A percentile compares a stretch with the other conserved stretches of the same genome.
Evolutionary conservation across 1,140 invertebrate genomes (phyloP).

Genomic region (Calycopis cecrops): DNA sequence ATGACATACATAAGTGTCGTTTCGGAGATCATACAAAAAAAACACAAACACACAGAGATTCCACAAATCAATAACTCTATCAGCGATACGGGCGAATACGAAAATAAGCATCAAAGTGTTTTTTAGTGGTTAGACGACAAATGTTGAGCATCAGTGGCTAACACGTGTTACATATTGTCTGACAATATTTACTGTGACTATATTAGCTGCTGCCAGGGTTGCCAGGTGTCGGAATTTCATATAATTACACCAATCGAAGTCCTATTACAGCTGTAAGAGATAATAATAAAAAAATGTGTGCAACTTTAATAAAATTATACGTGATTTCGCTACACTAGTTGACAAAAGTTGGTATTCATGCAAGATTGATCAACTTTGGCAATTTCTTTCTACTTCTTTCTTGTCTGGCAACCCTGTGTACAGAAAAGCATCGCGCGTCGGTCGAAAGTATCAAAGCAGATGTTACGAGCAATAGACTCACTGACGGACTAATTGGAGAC

Average conservation of each 20-base stretch:
- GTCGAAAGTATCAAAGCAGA: slow-evolving; percentile 41
- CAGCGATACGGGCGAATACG: slow-evolving; percentile 59
- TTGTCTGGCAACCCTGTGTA: slow-evolving; percentile 2
- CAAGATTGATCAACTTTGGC: no score
- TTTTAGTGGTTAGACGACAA: slow-evolving; percentile 64
- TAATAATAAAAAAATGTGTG: no score
- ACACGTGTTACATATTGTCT: slow-evolving; percentile 70
- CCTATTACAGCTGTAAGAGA: no score
- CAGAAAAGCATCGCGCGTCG: not conserved
- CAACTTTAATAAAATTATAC: no score
- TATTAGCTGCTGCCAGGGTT: slow-evolving; percentile 52
- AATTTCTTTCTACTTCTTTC: no score
- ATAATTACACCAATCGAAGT: no score
- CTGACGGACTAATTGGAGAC: slow-evolving; percentile 47
- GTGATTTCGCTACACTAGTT: no score
- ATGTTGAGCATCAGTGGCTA: slow-evolving; percentile 59
- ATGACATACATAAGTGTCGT: slow-evolving; percentile 63
- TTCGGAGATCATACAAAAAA: slow-evolving; percentile 48
- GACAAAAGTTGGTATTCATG: no score
- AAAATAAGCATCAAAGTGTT: slow-evolving; percentile 73
- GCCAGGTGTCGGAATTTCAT: slow-evolving; percentile 41
- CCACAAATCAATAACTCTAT: slow-evolving; percentile 68
- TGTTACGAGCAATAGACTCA: slow-evolving; percentile 43
- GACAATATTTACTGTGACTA: slow-evolving; percentile 69
- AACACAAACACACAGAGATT: slow-evolving; percentile 51